Base-by-base conservation (phyloP, 2,888 invertebrate genomes). In the Ormyrus labotus region DNA sequence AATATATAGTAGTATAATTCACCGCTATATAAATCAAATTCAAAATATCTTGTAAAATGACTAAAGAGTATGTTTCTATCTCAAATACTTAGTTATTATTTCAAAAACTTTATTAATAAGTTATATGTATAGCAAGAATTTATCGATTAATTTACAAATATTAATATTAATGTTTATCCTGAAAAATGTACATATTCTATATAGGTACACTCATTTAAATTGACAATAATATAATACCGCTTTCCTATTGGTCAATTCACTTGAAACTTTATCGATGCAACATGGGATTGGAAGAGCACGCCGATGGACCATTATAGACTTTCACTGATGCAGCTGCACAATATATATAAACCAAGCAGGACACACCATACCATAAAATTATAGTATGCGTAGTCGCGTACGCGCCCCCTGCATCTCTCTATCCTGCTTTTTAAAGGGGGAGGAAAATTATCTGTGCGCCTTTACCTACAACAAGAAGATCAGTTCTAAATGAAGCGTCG, bases 281-380 rank as follows among this genome's bases (percentile, higher is more conserved):
- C 10, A 34, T n/a, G 13, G 10, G 73, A 81, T 81, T 81, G 77
- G 76, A 48, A 47, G 8, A 53, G 10, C 13, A 10, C 5, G 50
- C 8, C 7, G 11, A 68, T 63, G 58, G 47, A 53, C 47, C 77
- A 72, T 10, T 13, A 65, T 61, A 53, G 73, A 64, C 79, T 65
- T 55, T 57, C 64, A 19, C 63, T 48, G 53, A 48, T 50, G 75
- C 79, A 69, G 80, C 74, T 70, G 80, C 80, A 76, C 53, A 80
- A 76, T 53, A 80, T 80, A 34, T 34, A 34, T 34, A 71, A 80
- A 80, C 68, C 63, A 72, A 76, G 68, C 68, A 55, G 34, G 34
- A 34, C 10, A 45, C 48, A 51, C 50, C 34, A 65, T 55, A 76
- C 63, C 69, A 61, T 80, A 72, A 72, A 72, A 77, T 81, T 68